A percentile compares a stretch with the other conserved stretches of the same genome.
These are phyloP conservation scores for Theonella swinhoei DNA, from an alignment of 37 sponge, comb jelly and placozoan species.

Conservation along the genomic window DNA sequence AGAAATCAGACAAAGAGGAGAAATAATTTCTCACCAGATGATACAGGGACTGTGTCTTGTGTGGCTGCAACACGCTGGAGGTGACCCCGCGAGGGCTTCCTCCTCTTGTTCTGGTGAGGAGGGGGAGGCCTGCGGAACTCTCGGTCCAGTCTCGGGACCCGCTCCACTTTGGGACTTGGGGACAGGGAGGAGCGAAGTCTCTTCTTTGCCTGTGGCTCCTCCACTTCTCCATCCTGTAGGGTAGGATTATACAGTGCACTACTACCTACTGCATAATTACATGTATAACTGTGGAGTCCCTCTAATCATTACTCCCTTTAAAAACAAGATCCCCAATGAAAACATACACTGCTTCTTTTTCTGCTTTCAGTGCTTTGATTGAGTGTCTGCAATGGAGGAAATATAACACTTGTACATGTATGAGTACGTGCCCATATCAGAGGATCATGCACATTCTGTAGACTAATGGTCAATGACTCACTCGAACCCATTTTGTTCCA, in stretches of 20 bases:
- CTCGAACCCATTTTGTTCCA: conserved; percentile 71
- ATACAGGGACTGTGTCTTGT: neutral
- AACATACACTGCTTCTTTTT: neutral
- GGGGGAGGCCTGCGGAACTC: conserved; percentile 67
- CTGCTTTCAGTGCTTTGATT: neutral
- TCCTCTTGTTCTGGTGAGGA: conserved; percentile 52
- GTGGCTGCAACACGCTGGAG: conserved; percentile 21
- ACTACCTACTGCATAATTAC: neutral
- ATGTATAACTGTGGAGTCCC: too few relatives aligned
- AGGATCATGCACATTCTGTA: neutral
- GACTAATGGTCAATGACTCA: too few relatives aligned
- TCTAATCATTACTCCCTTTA: too few relatives aligned
- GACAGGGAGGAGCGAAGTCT: conserved; percentile 2
- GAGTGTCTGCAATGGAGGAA: neutral
- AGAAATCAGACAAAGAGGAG: too few relatives aligned
- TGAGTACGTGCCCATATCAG: too few relatives aligned
- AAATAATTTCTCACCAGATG: neutral
- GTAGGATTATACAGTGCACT: neutral
- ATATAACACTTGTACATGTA: neutral
- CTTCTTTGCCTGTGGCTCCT: neutral
- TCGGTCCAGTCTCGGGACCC: conserved; percentile 49
- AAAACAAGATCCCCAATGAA: too few relatives aligned
- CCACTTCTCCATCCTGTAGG: neutral
- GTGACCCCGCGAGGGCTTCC: conserved; percentile 48
- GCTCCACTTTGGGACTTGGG: conserved; percentile 18